Percentiles rank a stretch among this genome's conserved stretches.
Evolutionary conservation across 2,888 invertebrate species (phyloP).

Genomic region (Lamellibrachia columna): DNA sequence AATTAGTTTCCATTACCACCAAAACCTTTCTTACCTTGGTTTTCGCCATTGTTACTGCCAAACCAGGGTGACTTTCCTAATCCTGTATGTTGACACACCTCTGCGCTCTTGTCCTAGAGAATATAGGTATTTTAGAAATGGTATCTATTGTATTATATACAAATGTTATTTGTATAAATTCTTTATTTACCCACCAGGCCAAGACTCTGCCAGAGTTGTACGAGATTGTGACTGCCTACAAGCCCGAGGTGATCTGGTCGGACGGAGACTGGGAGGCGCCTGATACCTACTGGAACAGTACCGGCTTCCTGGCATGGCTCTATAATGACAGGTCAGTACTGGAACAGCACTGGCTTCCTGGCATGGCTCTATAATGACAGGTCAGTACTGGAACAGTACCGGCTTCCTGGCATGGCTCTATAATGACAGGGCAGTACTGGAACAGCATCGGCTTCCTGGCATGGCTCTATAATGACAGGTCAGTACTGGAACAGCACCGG

Average conservation of each 20-base stretch:
- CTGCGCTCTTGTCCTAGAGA: no score
- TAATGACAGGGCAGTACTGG: constrained; percentile 57
- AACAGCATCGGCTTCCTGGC: constrained; percentile 57
- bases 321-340: constrained; percentile 50
- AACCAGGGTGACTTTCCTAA: no score
- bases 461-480: constrained; percentile 55
- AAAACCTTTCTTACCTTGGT: no score
- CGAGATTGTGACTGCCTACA: constrained; percentile 69
- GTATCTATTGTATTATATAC: no score
- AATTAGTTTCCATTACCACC: no score
- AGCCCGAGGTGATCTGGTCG: constrained; percentile 64
- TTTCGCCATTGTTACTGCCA: no score
- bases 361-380: constrained; percentile 68
- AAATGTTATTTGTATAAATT: no score
- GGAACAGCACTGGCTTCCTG: constrained; percentile 56
- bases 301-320: constrained; percentile 53
- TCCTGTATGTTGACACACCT: no score
- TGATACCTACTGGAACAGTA: constrained; percentile 64
- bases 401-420: no score
- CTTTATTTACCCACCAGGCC: constrained; percentile 41
- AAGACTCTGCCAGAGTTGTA: constrained; percentile 74
- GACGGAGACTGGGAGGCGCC: constrained; percentile 84
- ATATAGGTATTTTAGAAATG: no score
- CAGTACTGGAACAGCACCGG: constrained; percentile 64
- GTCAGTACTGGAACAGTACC: constrained; percentile 38